A percentile compares a stretch with the other conserved stretches of the same genome.
Conservation (phyloP, 64 coral and sea anemone genomes). For the Actinia tenebrosa region DNA sequence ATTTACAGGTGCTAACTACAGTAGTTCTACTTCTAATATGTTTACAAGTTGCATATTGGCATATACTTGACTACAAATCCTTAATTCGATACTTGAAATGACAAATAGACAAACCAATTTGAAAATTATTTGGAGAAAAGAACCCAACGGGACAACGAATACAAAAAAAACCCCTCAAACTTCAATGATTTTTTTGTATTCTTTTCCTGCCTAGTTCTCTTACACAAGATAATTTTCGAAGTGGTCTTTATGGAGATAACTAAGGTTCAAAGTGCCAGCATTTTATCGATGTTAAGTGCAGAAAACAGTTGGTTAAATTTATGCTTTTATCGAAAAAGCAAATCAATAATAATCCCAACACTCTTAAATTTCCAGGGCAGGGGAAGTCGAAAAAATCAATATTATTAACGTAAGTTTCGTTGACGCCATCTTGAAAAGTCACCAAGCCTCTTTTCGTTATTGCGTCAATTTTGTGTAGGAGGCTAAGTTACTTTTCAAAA, state of each 20-base stretch:
- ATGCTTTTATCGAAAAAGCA: not conserved
- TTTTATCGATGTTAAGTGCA: not conserved
- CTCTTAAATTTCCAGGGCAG: not conserved
- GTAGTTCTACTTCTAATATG: not conserved
- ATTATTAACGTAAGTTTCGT: too few relatives aligned
- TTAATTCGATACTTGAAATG: not conserved
- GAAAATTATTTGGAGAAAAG: too few relatives aligned
- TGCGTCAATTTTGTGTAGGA: not conserved
- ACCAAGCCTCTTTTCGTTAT: not conserved
- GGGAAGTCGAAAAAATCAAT: not conserved
- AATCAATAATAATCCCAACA: not conserved
- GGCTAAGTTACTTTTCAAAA: not conserved
- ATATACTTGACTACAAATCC: not conserved
- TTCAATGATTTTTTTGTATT: too few relatives aligned
- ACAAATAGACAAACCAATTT: not conserved
- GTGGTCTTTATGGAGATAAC: not conserved
- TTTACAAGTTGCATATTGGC: not conserved
- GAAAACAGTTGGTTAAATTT: constrained; percentile 5
- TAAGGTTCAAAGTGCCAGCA: not conserved
- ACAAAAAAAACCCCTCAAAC: too few relatives aligned
- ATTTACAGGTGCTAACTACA: not conserved
- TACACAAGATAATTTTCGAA: not conserved
- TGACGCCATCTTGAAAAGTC: not conserved
- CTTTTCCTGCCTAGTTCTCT: too few relatives aligned
- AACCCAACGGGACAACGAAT: too few relatives aligned